These are phyloP conservation scores for Brachyptera putata DNA, from an alignment of 2,888 invertebrate genomes.

Conservation along the genomic window DNA sequence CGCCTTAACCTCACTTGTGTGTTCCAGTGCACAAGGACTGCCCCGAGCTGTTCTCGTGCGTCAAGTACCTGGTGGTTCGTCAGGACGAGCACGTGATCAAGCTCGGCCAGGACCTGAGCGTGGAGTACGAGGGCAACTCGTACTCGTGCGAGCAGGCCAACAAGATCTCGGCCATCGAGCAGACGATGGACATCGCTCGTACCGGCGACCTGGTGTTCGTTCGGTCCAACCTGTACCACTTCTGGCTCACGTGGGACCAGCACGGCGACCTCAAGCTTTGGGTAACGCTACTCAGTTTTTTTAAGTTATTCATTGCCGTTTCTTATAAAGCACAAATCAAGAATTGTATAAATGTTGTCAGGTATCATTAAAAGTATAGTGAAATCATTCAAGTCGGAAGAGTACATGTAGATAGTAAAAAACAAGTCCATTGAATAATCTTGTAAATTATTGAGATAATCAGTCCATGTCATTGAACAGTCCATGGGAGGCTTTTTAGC, in stretches of 20 bases:
- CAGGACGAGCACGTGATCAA: conserved; percentile 56
- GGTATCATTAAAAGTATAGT: no score
- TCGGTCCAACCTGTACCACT: conserved; percentile 65
- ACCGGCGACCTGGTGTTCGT: conserved; percentile 67
- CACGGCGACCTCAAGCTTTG: conserved; percentile 67
- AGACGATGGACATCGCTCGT: conserved; percentile 43
- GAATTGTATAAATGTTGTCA: no score
- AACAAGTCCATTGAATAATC: no score
- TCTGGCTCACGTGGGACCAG: conserved; percentile 66
- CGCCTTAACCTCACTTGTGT: no score
- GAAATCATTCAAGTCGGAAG: no score
- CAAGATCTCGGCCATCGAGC: not conserved
- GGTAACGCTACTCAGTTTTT: no score
- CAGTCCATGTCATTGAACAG: no score
- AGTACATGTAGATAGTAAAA: no score
- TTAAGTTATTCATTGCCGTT: no score
- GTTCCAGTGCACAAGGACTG: conserved; percentile 63
- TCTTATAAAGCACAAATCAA: no score
- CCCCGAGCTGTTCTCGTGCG: conserved; percentile 51
- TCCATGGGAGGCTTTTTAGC: no score
- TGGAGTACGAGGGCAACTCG: conserved; percentile 58
- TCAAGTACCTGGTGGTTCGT: conserved; percentile 58
- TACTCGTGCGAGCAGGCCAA: conserved; percentile 42
- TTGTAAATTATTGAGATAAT: no score
- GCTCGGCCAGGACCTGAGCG: conserved; percentile 59